A percentile compares a stretch with the other conserved stretches of the same genome.
Evolutionary conservation across 2,888 invertebrate genomes (phyloP).

Genomic region (Ischnura elegans): DNA sequence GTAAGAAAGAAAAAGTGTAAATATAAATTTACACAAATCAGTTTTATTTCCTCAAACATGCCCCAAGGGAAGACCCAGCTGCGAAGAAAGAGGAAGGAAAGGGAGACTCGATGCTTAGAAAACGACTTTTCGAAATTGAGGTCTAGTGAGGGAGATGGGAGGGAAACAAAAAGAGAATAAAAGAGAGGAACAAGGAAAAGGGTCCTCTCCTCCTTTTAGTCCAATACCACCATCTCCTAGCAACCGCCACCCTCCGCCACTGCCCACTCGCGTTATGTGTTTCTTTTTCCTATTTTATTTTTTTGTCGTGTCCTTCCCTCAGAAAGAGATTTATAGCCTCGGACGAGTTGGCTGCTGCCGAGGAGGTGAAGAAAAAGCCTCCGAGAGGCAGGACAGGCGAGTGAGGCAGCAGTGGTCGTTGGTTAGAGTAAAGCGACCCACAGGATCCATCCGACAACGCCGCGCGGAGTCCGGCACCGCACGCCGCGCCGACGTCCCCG

Average conservation of each 20-base stretch:
- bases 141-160: background rate
- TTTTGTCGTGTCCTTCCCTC: background rate
- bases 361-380: background rate
- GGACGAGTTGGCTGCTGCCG: slow-evolving; percentile 10
- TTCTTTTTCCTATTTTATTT: background rate
- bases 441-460: slow-evolving; percentile 16
- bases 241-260: background rate
- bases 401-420: background rate
- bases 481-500: background rate
- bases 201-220: background rate
- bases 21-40: too few relatives aligned
- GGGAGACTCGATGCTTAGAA: background rate
- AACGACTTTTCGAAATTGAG: background rate
- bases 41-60: too few relatives aligned
- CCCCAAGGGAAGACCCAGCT: too few relatives aligned
- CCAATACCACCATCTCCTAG: background rate
- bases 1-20: too few relatives aligned
- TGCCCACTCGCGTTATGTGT: background rate
- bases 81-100: background rate
- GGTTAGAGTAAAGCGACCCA: too few relatives aligned
- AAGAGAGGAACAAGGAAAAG: background rate
- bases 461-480: background rate
- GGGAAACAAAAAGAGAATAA: background rate
- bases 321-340: slow-evolving; percentile 49
- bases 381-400: background rate